Evolutionary conservation across 2,797 vertebrate genomes (phyloP), one percentile per base, ranked within the genome.

Genomic region (Rhinichthys osculus): DNA sequence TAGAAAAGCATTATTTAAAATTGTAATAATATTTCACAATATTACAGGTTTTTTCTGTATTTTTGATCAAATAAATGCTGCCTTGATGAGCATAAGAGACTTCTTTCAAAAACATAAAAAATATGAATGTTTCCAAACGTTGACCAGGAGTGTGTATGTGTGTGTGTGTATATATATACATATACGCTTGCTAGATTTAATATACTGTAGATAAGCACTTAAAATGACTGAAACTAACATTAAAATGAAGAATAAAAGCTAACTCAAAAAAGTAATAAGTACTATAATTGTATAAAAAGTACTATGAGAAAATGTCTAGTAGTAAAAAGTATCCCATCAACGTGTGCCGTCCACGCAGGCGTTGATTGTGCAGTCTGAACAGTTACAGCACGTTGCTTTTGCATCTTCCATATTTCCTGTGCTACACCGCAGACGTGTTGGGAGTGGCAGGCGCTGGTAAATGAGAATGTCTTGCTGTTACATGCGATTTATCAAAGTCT

Each of bases 401-500:
- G 47, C 50, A 7, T 70, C 50, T 17, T 11, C 33, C 23, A 35
- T 83, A 42, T 86, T 85, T 81, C 76, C 59, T 78, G 72, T 33
- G 30, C 81, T 52, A 59, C 47, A n/a, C 47, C 78, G 78, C 79
- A 82, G 80, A 54, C 74, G 66, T 78, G 70, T 81, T 64, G 81
- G 76, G 81, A 66, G 86, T 50, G 83, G 70, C 82, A 57, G 85
- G 77, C 67, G 21, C 64, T 54, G 79, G 42, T 82, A 87, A 86
- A 88, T 74, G 84, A 90, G 83, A 86, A 80, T 76, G 66, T 87
- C 69, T 82, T 81, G 77, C 42, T 74, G 81, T 66, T 70, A 44
- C 71, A 74, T 88, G 86, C 14, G 87, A 87, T 88, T 90, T 81
- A 86, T 87, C 85, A 88, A 88, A 83, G 85, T 87, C 89, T 88